Conservation (phyloP, 1,140 invertebrate genomes). For the Ylistrum balloti region DNA sequence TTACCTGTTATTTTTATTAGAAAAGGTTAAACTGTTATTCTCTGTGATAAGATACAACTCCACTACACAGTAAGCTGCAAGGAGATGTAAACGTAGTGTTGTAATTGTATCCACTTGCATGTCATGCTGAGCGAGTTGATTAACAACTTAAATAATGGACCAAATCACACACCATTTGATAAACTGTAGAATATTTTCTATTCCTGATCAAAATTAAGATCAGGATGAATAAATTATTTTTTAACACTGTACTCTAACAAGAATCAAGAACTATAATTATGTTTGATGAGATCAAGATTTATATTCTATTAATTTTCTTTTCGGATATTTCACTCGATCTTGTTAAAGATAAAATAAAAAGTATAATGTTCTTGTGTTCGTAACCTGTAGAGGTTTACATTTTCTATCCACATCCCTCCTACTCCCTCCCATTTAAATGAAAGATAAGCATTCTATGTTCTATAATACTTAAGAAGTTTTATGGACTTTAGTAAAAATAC, state of each 20-base stretch:
- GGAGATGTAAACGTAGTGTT: not conserved
- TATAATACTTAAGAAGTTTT: not conserved
- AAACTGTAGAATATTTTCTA: not conserved
- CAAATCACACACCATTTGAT: not conserved
- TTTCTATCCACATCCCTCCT: too few relatives aligned
- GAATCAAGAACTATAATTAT: too few relatives aligned
- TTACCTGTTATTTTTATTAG: constrained; percentile 24
- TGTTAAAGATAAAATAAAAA: too few relatives aligned
- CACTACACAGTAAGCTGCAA: not conserved
- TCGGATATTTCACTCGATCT: too few relatives aligned
- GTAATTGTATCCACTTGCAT: not conserved
- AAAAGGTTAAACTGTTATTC: constrained; percentile 19
- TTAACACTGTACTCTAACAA: too few relatives aligned
- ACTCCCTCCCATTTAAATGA: too few relatives aligned
- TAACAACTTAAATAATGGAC: not conserved
- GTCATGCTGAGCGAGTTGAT: not conserved
- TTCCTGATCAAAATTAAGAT: not conserved
- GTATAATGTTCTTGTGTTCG: too few relatives aligned
- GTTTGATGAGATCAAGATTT: too few relatives aligned
- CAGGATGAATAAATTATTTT: not conserved
- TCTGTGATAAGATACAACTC: not conserved
- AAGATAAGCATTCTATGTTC: not conserved
- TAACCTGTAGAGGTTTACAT: too few relatives aligned
- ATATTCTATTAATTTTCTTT: too few relatives aligned
- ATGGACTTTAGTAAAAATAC: not conserved